These are phyloP conservation scores for Antechinus flavipes DNA, from an alignment of 2,113 vertebrate species.

Conservation along the genomic window DNA sequence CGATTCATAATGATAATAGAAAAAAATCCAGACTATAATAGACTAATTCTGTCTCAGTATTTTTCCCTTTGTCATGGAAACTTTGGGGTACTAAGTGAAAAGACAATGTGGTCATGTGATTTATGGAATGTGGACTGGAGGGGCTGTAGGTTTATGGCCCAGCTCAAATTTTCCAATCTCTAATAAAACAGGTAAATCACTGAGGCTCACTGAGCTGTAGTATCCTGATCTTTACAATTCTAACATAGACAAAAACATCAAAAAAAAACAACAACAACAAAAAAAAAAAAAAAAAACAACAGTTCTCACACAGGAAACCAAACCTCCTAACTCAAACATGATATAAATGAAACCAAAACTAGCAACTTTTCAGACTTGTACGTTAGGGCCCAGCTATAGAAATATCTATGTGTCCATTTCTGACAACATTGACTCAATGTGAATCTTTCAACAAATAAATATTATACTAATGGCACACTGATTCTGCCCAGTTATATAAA, in stretches of 20 bases:
- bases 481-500: background rate
- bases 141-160: background rate
- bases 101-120: background rate
- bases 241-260: background rate
- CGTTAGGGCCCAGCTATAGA: background rate
- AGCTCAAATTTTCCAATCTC: background rate
- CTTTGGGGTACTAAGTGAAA: background rate
- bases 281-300: background rate
- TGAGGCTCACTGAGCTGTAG: background rate
- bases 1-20: background rate
- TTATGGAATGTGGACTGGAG: background rate
- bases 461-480: background rate
- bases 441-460: background rate
- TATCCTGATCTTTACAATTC: background rate
- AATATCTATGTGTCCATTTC: background rate
- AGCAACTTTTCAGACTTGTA: background rate
- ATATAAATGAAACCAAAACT: background rate
- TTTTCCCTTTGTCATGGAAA: background rate
- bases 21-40: background rate
- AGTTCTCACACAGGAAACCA: background rate
- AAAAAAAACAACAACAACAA: background rate
- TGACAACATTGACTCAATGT: background rate
- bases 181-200: background rate
- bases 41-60: background rate
- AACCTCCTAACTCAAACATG: background rate